Conservation (phyloP, 2,888 invertebrate species). For the Antitype chi region DNA sequence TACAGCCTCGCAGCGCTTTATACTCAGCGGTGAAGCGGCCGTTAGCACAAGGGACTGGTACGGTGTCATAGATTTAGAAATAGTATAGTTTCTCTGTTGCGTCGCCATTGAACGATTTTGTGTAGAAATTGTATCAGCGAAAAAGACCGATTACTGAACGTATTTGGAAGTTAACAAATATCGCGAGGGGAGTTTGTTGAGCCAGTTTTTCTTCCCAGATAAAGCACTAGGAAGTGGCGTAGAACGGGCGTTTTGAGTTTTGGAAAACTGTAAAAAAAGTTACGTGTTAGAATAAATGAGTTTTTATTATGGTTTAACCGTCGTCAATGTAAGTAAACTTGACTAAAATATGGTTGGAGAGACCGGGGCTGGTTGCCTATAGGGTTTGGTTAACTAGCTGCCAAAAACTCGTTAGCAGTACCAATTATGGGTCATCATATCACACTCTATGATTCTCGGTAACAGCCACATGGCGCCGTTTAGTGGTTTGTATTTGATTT, state of each 20-base stretch:
- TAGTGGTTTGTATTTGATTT: too few relatives aligned
- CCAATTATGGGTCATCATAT: not conserved
- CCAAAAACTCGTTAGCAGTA: not conserved
- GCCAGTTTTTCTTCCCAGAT: not conserved
- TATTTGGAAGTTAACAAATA: not conserved
- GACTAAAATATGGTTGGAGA: not conserved
- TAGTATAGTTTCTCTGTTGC: not conserved
- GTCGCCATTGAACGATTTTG: not conserved
- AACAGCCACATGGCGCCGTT: too few relatives aligned
- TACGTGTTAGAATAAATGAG: not conserved
- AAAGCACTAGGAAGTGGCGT: not conserved
- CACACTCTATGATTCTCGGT: too few relatives aligned
- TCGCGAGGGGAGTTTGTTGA: not conserved
- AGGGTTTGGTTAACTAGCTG: not conserved
- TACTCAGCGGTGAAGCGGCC: slow-evolving; percentile 32
- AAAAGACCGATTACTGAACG: not conserved
- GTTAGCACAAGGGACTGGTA: slow-evolving; percentile 2
- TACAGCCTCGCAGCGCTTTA: slow-evolving; percentile 44
- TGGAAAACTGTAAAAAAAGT: too few relatives aligned
- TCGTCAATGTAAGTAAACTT: not conserved
- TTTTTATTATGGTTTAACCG: not conserved
- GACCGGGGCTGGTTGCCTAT: not conserved
- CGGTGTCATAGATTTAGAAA: slow-evolving; percentile 16
- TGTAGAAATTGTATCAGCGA: not conserved
- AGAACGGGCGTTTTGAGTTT: not conserved